These are phyloP conservation scores for Melinopterus prodromus DNA, from an alignment of 2,888 invertebrate species.

Conservation along the genomic window DNA sequence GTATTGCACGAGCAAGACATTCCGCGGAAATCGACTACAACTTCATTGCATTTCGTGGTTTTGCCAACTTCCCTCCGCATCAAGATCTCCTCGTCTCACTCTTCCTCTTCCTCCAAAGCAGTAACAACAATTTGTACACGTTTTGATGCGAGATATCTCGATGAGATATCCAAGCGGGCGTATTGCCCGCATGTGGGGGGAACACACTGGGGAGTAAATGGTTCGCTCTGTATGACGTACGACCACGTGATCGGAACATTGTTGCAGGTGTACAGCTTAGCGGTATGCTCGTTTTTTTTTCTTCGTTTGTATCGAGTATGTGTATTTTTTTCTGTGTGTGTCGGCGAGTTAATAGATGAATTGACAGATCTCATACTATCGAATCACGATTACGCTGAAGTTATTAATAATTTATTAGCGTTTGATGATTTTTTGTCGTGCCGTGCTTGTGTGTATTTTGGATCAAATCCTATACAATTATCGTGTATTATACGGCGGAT, in stretches of 20 bases:
- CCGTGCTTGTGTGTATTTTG: not conserved
- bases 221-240: not conserved
- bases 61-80: not conserved
- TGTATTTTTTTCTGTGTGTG: not conserved
- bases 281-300: not conserved
- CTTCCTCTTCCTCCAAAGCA: not conserved
- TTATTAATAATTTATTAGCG: slow-evolving; percentile 4
- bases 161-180: not conserved
- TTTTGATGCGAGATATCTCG: not conserved
- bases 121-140: not conserved
- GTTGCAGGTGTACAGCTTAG: not conserved
- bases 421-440: not conserved
- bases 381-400: slow-evolving; percentile 4
- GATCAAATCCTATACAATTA: not conserved
- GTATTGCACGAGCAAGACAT: not conserved
- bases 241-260: slow-evolving; percentile 4
- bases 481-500: not conserved
- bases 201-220: slow-evolving; percentile 4
- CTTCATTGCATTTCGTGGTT: not conserved
- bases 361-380: not conserved
- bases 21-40: not conserved
- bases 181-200: not conserved
- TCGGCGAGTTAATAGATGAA: not conserved
- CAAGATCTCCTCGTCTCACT: not conserved
- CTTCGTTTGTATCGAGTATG: not conserved